Base-by-base conservation (phyloP, 2,888 invertebrate genomes). In the Buathra laborator region DNA sequence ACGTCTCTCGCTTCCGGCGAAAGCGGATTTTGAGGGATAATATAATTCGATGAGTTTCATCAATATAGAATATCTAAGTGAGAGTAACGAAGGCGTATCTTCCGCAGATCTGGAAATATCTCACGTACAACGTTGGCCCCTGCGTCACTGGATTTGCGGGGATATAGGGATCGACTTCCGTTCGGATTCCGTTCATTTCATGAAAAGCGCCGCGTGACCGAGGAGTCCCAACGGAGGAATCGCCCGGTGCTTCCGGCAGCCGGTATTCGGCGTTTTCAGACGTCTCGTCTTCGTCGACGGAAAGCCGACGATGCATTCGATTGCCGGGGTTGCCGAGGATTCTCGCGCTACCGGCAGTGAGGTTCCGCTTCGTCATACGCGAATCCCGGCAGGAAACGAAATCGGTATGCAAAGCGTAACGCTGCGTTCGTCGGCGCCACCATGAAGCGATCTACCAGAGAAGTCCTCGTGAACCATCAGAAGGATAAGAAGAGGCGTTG, bases 241-340 rank as follows among this genome's bases (percentile, higher is more conserved):
- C 43, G 66, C 4, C 72, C 32, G 4, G 37, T 67, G 32, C 75
- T 79, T 82, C 85, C 82, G 79, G 82, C 19, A 59, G 46, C 79
- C 75, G 76, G 82, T 62, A 76, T 80, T 79, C 82, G 71, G 48
- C 56, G 29, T 72, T 56, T 14, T 24, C 59, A 24, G 71, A 77
- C 62, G 62, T 81, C 59, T 76, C 66, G 51, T 67, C 59, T 76
- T 62, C 77, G 62, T 67, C 56, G 16, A 5, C 46, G 48, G 59
- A 75, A 51, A 70, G n/a, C 62, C 72, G 79, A 85, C 62, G 85
- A 85, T 85, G 85, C 85, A 80, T 80, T 85, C 83, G 80, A 80
- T 77, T 51, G 79, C 24, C 71, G 75, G 51, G 56, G 51, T 74
- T 37, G 79, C 16, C 12, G 80, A 85, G 62, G 82, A 72, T 79